Base-by-base conservation (phyloP, 2,888 invertebrate genomes). In the Drosophila vallismaia region DNA sequence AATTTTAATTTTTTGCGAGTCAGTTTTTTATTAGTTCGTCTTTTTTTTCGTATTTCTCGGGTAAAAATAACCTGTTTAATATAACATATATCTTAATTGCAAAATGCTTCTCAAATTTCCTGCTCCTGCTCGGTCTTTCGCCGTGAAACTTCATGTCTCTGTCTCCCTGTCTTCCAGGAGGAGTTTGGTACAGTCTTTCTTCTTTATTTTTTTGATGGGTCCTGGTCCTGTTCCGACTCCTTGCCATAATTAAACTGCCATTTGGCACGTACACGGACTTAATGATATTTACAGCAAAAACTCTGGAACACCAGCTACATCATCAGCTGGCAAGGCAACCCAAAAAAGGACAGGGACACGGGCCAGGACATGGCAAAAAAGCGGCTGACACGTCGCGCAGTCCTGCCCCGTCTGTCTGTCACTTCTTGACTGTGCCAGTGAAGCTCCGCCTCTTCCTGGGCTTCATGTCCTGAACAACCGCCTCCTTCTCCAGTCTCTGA, bases 211-310 rank as follows among this genome's bases (percentile, higher is more conserved):
- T 36, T 51, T 28, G 54, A 38, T 42, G 53, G 48, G 38, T 59
- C 57, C 54, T 26, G 40, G 38, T 59, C 57, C 54, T 28, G 40
- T 45, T 38, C 9, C 60, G 60, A 42, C 62, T 62, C 60, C 60
- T 53, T 63, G 56, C 59, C 60, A 62, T 83, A 83, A 83, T 83
- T 83, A 83, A 83, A 86, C 71, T 86, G 76, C 71, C 77, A 83
- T 83, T 83, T 86, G 86, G 86, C 82, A 83, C 82, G 84, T 83
- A 77, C 83, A 55, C 70, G 54, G 64, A 77, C 79, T 83, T 83
- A 82, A 82, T 82, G 83, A 74, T 83, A 86, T 82, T 83, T 82
- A 79, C 79, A 81, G 60, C 79, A 79, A 76, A 77, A 76, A 62
- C 60, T 48, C 48, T 4, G 63, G 31, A 62, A 50, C 77, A 70